Evolutionary conservation across 2,113 vertebrate species (phyloP).

Genomic region (Platycercus adscitus): DNA sequence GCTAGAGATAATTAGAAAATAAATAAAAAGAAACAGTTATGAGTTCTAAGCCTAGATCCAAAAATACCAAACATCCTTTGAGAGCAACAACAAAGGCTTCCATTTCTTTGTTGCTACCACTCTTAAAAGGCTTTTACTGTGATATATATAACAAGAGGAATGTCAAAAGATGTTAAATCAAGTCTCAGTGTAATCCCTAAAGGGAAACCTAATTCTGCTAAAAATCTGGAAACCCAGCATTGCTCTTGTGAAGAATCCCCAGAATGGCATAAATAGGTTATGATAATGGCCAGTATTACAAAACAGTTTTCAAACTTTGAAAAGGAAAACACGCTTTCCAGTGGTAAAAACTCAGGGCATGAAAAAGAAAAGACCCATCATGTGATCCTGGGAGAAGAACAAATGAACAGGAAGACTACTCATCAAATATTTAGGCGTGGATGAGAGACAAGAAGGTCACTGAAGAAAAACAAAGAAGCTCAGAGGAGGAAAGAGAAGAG

Average conservation of each 20-base stretch:
- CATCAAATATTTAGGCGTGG: constrained; percentile 29
- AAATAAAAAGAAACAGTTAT: constrained; percentile 29
- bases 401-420: constrained; percentile 10
- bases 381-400: background rate
- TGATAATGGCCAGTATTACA: background rate
- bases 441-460: background rate
- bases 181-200: constrained; percentile 16
- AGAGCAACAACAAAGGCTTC: background rate
- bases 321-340: background rate
- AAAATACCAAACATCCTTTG: constrained; percentile 19
- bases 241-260: constrained; percentile 4
- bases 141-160: constrained; percentile 41
- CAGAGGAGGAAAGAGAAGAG: background rate
- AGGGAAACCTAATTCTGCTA: constrained; percentile 44
- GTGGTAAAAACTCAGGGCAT: background rate
- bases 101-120: constrained; percentile 42
- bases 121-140: constrained; percentile 66
- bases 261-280: constrained; percentile 28
- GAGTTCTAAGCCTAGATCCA: constrained; percentile 15
- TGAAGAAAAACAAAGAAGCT: background rate
- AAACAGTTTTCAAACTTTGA: background rate
- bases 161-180: constrained; percentile 62
- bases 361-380: background rate
- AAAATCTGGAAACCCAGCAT: background rate
- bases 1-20: constrained; percentile 74